Conservation (phyloP, 2,888 invertebrate genomes). For the Monochamus alternatus region DNA sequence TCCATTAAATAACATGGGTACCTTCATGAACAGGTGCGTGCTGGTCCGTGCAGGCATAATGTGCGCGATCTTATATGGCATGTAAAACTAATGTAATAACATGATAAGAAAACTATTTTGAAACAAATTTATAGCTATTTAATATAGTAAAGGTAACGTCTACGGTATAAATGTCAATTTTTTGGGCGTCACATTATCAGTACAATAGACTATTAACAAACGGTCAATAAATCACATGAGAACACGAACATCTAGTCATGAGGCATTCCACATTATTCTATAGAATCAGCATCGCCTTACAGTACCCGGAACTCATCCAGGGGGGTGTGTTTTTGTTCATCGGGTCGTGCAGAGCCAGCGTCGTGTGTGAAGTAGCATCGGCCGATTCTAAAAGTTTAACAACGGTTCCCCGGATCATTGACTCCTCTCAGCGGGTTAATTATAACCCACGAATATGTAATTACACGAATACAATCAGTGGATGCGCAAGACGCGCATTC, state of each 20-base stretch:
- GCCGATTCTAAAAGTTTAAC: conserved; percentile 51
- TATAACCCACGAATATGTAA: conserved; percentile 71
- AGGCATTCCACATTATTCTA: background rate
- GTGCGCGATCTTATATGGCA: too few species aligned
- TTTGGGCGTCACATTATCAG: too few species aligned
- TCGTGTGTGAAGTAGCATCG: conserved; percentile 51
- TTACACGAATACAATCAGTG: conserved; percentile 71
- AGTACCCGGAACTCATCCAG: conserved; percentile 30
- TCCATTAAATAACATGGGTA: too few species aligned
- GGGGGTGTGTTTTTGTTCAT: conserved; percentile 51
- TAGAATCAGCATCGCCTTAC: background rate
- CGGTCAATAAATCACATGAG: too few species aligned
- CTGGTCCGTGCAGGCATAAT: too few species aligned
- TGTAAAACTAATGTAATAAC: too few species aligned
- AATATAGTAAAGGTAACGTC: too few species aligned
- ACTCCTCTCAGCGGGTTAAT: conserved; percentile 68
- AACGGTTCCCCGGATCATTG: conserved; percentile 65
- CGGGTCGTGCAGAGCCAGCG: conserved; percentile 21
- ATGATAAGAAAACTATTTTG: too few species aligned
- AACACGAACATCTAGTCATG: background rate
- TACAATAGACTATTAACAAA: too few species aligned
- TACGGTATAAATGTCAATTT: too few species aligned
- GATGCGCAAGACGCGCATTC: conserved; percentile 64
- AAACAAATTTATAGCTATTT: too few species aligned
- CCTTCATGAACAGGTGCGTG: too few species aligned